Evolutionary conservation across 2,113 vertebrate species (phyloP).

Genomic region (Argyrosomus japonicus): DNA sequence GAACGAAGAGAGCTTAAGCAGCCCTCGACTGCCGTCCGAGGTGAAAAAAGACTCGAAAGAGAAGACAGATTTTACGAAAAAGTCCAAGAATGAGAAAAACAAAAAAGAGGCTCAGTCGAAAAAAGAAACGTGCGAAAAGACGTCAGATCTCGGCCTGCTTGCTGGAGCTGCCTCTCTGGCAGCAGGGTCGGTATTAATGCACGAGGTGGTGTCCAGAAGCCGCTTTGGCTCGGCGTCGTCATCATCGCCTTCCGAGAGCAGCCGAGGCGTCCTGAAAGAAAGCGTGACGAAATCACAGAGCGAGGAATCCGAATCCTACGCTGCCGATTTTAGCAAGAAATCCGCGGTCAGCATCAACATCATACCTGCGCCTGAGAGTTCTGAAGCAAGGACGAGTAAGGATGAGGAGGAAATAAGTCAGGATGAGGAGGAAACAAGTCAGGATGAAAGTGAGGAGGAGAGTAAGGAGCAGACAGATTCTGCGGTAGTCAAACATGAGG

Average conservation of each 20-base stretch:
- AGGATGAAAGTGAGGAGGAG: neutral
- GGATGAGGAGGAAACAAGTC: neutral
- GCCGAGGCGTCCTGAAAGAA: neutral
- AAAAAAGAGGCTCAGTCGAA: conserved; percentile 24
- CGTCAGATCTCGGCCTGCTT: conserved; percentile 7
- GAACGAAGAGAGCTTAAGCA: neutral
- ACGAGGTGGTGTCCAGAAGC: conserved; percentile 20
- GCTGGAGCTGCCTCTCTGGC: conserved; percentile 55
- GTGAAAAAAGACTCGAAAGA: accelerated
- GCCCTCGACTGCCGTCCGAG: neutral
- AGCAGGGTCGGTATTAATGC: conserved; percentile 48
- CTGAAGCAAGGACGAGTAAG: neutral
- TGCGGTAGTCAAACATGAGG: neutral
- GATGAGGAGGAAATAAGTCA: neutral
- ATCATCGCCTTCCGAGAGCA: conserved; percentile 14
- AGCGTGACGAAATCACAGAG: neutral
- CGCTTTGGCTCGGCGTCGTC: neutral
- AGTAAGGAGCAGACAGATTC: neutral
- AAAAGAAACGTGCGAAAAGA: neutral
- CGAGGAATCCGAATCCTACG: conserved; percentile 26
- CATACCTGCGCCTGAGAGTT: conserved; percentile 45
- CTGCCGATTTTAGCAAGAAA: conserved; percentile 23
- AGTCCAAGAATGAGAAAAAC: conserved; percentile 59
- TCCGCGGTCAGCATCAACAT: conserved; percentile 68
- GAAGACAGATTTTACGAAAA: conserved; percentile 29